Percentiles rank a stretch among this genome's conserved stretches.
Conservation (phyloP, 2,113 vertebrate genomes). For the Rattus norvegicus region DNA sequence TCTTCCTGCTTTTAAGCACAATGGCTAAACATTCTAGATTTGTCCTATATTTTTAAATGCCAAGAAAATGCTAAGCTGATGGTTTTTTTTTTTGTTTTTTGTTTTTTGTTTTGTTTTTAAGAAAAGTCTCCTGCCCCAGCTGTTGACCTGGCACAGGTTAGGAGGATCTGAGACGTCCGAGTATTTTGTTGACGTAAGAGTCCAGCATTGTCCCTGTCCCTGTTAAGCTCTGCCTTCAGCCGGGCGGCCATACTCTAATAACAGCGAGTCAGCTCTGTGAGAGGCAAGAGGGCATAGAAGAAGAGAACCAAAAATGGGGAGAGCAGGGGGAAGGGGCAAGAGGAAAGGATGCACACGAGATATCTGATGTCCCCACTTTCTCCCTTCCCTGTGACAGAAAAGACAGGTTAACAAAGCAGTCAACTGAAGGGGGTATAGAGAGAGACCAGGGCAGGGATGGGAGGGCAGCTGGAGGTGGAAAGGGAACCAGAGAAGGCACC, state of each 20-base stretch:
- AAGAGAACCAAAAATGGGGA: background rate
- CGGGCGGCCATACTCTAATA: background rate
- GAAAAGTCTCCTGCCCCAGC: background rate
- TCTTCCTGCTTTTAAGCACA: conserved; percentile 5
- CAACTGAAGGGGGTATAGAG: background rate
- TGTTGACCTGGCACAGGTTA: conserved; percentile 9
- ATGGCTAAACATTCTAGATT: background rate
- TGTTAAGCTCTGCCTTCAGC: background rate
- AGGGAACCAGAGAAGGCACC: conserved; percentile 1
- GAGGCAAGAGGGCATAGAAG: conserved; percentile 46
- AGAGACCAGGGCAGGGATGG: background rate
- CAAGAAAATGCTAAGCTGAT: conserved; percentile 18
- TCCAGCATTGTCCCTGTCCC: background rate
- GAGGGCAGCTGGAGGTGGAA: background rate
- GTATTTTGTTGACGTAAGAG: background rate
- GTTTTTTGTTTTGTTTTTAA: background rate
- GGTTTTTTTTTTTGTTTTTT: background rate
- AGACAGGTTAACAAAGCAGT: background rate
- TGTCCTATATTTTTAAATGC: background rate
- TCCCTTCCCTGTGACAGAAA: background rate
- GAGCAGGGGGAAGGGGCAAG: background rate
- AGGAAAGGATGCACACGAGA: background rate
- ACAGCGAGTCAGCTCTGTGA: conserved; percentile 10
- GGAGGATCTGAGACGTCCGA: background rate
- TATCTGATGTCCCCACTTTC: background rate